A percentile compares a stretch with the other conserved stretches of the same genome.
These are phyloP conservation scores for Oreocharis arfaki DNA, from an alignment of 2,113 vertebrate genomes.

Conservation along the genomic window DNA sequence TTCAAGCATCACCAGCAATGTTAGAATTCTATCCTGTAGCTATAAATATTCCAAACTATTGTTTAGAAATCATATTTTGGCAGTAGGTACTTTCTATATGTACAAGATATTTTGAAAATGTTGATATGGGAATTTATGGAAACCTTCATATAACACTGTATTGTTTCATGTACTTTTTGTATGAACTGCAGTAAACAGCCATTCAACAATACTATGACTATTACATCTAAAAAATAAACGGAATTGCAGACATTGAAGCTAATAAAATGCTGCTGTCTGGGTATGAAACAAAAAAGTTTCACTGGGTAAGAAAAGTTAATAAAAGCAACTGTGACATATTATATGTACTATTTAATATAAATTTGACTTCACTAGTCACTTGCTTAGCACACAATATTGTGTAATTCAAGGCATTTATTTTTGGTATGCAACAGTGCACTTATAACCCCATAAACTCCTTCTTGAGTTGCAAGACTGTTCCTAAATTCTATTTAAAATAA, in stretches of 20 bases:
- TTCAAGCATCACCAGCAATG: background rate
- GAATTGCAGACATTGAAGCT: background rate
- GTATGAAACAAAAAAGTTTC: background rate
- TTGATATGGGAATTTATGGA: background rate
- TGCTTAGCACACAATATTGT: conserved; percentile 7
- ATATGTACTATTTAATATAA: conserved; percentile 3
- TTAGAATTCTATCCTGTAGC: background rate
- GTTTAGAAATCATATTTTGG: conserved; percentile 30
- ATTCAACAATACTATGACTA: background rate
- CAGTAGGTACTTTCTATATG: conserved; percentile 4
- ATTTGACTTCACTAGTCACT: background rate
- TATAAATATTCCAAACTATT: conserved; percentile 1
- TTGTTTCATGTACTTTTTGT: background rate
- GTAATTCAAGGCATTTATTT: conserved; percentile 21
- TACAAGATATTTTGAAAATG: conserved; percentile 11
- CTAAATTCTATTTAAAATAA: conserved; percentile 17
- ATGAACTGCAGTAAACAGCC: background rate
- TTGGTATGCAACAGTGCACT: conserved; percentile 28
- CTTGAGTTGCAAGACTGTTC: background rate
- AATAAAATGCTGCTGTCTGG: background rate
- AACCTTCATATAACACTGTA: background rate
- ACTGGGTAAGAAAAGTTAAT: background rate
- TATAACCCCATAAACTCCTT: conserved; percentile 47
- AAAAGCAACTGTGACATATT: background rate
- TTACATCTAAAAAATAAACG: background rate